Evolutionary conservation across 2,113 vertebrate genomes (phyloP).

Genomic region (Rattus rattus): DNA sequence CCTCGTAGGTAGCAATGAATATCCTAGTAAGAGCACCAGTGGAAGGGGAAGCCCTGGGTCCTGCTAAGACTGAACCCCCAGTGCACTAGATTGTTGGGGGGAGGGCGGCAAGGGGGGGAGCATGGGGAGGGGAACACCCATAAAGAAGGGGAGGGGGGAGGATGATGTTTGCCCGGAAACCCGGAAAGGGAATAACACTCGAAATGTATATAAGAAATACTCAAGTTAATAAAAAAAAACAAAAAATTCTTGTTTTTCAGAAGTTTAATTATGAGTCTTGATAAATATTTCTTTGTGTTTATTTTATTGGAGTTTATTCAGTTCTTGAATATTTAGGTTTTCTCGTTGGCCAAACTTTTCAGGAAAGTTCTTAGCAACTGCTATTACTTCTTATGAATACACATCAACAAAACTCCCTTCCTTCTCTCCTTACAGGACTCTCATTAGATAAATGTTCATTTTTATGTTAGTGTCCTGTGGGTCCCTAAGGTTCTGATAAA

Average conservation of each 20-base stretch:
- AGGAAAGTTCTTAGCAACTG: neutral
- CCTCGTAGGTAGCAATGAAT: too few relatives aligned
- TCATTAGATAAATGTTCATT: neutral
- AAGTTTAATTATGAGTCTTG: neutral
- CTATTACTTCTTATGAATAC: neutral
- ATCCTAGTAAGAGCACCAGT: too few relatives aligned
- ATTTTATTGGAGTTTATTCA: neutral
- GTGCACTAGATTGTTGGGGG: too few relatives aligned
- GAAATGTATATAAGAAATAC: too few relatives aligned
- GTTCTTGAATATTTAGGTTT: conserved; percentile 5
- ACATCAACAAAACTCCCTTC: neutral
- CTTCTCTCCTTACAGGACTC: neutral
- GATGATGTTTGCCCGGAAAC: too few relatives aligned
- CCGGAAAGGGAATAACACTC: too few relatives aligned
- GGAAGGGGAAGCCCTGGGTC: too few relatives aligned
- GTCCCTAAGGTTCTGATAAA: neutral
- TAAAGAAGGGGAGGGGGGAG: too few relatives aligned
- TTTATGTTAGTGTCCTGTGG: neutral
- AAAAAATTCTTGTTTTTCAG: neutral
- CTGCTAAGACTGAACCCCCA: too few relatives aligned
- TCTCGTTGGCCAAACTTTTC: neutral
- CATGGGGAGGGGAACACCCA: too few relatives aligned
- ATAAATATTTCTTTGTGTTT: neutral
- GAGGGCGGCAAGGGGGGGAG: too few relatives aligned
- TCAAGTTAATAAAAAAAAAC: too few relatives aligned